Percentiles rank a stretch among this genome's conserved stretches.
Evolutionary conservation across 2,797 vertebrate genomes (phyloP).

Genomic region (Ciconia nigra): DNA sequence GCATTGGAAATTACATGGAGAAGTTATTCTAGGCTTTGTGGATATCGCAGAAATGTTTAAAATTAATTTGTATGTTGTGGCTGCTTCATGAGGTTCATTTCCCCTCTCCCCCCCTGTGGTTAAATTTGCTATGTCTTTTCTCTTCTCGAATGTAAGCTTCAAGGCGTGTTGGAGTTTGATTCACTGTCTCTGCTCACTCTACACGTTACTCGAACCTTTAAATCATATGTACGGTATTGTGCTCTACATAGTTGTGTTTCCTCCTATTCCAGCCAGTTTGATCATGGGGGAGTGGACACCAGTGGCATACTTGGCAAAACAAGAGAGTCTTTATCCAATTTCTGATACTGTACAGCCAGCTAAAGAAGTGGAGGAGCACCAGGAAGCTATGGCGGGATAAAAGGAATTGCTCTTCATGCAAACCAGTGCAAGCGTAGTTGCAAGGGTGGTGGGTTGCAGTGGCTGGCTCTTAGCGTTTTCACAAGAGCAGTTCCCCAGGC

Average conservation of each 20-base stretch:
- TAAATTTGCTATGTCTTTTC: background rate
- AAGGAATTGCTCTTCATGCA: background rate
- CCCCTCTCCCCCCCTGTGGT: accelerated
- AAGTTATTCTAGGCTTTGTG: background rate
- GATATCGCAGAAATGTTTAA: background rate
- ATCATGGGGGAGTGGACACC: background rate
- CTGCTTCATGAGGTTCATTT: background rate
- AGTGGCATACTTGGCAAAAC: background rate
- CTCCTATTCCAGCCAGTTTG: background rate
- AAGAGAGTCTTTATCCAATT: background rate
- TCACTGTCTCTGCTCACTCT: background rate
- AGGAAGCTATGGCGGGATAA: background rate
- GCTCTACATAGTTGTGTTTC: background rate
- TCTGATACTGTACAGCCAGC: background rate
- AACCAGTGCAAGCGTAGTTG: background rate
- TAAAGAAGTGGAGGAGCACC: background rate
- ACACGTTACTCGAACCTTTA: accelerated
- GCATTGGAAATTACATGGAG: background rate
- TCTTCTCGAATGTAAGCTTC: background rate
- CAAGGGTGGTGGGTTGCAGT: accelerated
- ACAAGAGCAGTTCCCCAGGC: background rate
- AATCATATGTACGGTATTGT: accelerated
- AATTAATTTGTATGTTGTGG: background rate
- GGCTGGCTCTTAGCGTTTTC: background rate
- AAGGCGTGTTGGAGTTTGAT: background rate